Evolutionary conservation across 2,888 invertebrate genomes (phyloP).

Genomic region (Sussaba pulchella): DNA sequence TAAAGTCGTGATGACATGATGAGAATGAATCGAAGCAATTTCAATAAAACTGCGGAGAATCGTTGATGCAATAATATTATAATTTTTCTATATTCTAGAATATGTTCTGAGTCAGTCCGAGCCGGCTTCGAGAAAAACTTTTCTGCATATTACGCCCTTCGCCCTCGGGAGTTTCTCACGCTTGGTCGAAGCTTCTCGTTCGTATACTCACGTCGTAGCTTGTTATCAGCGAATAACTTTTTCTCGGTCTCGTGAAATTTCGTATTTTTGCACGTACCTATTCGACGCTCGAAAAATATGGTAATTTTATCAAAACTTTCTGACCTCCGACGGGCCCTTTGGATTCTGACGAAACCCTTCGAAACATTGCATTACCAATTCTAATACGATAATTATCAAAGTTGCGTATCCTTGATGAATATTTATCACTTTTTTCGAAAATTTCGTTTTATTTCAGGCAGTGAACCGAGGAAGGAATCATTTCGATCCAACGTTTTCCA

Average conservation of each 20-base stretch:
- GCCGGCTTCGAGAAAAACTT: constrained; percentile 38
- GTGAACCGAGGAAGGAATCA: not conserved
- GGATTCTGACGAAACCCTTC: not conserved
- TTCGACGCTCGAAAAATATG: constrained; percentile 31
- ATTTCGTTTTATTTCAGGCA: not conserved
- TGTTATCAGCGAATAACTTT: constrained; percentile 42
- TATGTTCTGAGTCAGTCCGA: too few relatives aligned
- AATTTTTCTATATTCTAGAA: too few relatives aligned
- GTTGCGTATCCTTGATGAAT: constrained; percentile 26
- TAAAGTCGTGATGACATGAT: not conserved
- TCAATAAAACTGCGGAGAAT: too few relatives aligned
- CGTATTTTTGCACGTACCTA: constrained; percentile 9
- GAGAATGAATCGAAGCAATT: not conserved
- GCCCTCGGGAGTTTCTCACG: constrained; percentile 35
- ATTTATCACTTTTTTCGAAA: constrained; percentile 14
- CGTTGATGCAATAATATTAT: too few relatives aligned
- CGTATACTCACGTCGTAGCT: constrained; percentile 12
- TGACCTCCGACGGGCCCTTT: not conserved
- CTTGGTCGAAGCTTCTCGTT: constrained; percentile 17
- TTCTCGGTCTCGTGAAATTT: constrained; percentile 22
- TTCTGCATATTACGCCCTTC: constrained; percentile 46
- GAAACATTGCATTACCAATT: constrained; percentile 17
- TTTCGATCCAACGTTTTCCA: not conserved
- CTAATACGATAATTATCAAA: constrained; percentile 35
- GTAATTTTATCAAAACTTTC: constrained; percentile 23